Evolutionary conservation across 2,888 invertebrate genomes (phyloP), one percentile per base, ranked within the genome.

Genomic region (Tuberolachnus salignus): DNA sequence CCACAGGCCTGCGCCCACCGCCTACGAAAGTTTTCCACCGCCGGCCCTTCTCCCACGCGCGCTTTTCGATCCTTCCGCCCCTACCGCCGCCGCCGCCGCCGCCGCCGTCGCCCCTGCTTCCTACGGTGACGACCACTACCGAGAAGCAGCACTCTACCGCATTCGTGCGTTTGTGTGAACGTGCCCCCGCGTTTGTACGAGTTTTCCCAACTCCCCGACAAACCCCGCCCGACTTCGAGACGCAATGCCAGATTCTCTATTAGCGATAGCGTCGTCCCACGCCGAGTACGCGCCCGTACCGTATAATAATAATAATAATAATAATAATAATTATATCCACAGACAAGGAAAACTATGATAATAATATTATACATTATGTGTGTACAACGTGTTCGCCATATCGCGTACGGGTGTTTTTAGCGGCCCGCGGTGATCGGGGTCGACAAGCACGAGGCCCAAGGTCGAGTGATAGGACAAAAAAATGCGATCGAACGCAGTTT

Each of bases 1-100:
- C 16, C 14, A 26, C 64, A 34, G 46, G 67, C 67, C 53, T 74
- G 74, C 75, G 74, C 74, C 26, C 19, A n/a, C 72, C 61, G 14
- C 19, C n/a, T 46, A n/a, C 51, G 53, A 66, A 55, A 49, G 51
- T 51, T 42, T 42, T 21, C 44, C 53, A 2, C 42, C 19, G 1
- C n/a, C 63, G 3, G 34, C 34, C 34, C 6, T 2, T 42, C 44
- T 13, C 64, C 74, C 57, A 1, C 46, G 11, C 46, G 44, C n/a
- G 16, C 51, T 42, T 19, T 19, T 55, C 57, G 34, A 34, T 34
- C 34, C 34, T 10, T 14, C 59, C 59, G 9, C 21, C 59, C 44
- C 14, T 34, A 34, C 11, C 46, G 1, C 13, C 23, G 8, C 26
- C 71, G 6, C 19, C 4, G 0, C 64, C 23, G 23, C 26, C 23